Evolutionary conservation across 2,797 vertebrate species (phyloP).

Genomic region (Bovichtus variegatus): DNA sequence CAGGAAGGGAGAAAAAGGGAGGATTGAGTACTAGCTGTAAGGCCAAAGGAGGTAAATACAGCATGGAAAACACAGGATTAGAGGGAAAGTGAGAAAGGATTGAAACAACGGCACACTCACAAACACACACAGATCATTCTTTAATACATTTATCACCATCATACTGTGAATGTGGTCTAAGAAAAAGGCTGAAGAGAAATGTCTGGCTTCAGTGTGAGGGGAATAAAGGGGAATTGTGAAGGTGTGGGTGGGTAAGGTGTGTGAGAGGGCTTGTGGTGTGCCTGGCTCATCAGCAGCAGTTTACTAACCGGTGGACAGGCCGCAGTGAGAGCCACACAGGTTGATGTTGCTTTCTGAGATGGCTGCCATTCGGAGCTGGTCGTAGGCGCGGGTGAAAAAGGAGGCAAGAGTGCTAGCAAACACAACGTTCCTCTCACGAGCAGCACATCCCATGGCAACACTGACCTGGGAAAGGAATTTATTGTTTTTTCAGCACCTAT

Average conservation of each 20-base stretch:
- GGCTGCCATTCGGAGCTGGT: slow-evolving; percentile 97
- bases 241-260: slow-evolving; percentile 18
- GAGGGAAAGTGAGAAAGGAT: slow-evolving; percentile 61
- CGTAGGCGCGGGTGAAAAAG: slow-evolving; percentile 93
- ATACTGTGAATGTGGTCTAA: slow-evolving; percentile 20
- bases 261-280: slow-evolving; percentile 14
- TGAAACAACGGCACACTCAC: slow-evolving; percentile 26
- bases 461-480: slow-evolving; percentile 87
- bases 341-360: slow-evolving; percentile 97
- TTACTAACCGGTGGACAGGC: slow-evolving; percentile 93
- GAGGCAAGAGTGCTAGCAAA: slow-evolving; percentile 95
- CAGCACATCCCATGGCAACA: slow-evolving; percentile 91
- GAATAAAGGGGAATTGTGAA: slow-evolving; percentile 18
- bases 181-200: slow-evolving; percentile 24
- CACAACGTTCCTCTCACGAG: slow-evolving; percentile 91
- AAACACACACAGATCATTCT: slow-evolving; percentile 25
- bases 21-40: slow-evolving; percentile 84
- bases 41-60: slow-evolving; percentile 53
- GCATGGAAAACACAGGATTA: slow-evolving; percentile 78
- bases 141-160: slow-evolving; percentile 8
- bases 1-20: slow-evolving; percentile 85
- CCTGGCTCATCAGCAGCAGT: background rate
- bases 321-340: slow-evolving; percentile 95
- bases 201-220: slow-evolving; percentile 44
- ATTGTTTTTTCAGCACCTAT: slow-evolving; percentile 7